A percentile compares a stretch with the other conserved stretches of the same genome.
phyloP scores from a whole-genome alignment of 92 coral and sea anemone genomes.

The Epizoanthus ramosus region DNA sequence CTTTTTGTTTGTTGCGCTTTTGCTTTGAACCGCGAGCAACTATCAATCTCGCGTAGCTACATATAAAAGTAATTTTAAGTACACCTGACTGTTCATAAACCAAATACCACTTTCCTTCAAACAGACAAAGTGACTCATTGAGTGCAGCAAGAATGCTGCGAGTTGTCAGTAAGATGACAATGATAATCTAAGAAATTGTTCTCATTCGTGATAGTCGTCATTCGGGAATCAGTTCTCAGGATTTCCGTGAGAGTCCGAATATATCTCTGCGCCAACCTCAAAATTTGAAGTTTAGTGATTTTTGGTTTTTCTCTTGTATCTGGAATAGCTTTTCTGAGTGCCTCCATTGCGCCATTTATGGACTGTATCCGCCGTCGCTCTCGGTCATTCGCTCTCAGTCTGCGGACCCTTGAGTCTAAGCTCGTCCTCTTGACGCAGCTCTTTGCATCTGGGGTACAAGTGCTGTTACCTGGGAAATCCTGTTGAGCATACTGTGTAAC shows the following conservation, averaged over 20 bases:
- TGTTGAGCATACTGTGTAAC: slow-evolving; percentile 1
- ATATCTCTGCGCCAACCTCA: slow-evolving; percentile 89
- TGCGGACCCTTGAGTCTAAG: slow-evolving; percentile 67
- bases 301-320: slow-evolving; percentile 82
- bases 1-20: not conserved
- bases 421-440: slow-evolving; percentile 32
- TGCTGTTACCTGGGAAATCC: slow-evolving; percentile 16
- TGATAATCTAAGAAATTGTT: slow-evolving; percentile 12
- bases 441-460: slow-evolving; percentile 1
- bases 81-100: slow-evolving; percentile 4
- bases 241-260: slow-evolving; percentile 73
- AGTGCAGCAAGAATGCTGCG: slow-evolving; percentile 15
- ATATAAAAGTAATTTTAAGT: not conserved
- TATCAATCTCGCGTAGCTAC: not conserved
- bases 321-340: slow-evolving; percentile 84
- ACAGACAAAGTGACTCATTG: not conserved
- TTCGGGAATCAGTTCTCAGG: slow-evolving; percentile 49
- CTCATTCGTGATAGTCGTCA: slow-evolving; percentile 13
- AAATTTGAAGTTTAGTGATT: slow-evolving; percentile 85
- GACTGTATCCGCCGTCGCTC: slow-evolving; percentile 90
- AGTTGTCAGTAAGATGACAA: too few species aligned
- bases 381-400: slow-evolving; percentile 89
- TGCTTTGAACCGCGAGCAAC: not conserved
- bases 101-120: too few species aligned
- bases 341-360: slow-evolving; percentile 93